Conservation (phyloP, 2,797 vertebrate species). For the Zenarchopterus dispar region DNA sequence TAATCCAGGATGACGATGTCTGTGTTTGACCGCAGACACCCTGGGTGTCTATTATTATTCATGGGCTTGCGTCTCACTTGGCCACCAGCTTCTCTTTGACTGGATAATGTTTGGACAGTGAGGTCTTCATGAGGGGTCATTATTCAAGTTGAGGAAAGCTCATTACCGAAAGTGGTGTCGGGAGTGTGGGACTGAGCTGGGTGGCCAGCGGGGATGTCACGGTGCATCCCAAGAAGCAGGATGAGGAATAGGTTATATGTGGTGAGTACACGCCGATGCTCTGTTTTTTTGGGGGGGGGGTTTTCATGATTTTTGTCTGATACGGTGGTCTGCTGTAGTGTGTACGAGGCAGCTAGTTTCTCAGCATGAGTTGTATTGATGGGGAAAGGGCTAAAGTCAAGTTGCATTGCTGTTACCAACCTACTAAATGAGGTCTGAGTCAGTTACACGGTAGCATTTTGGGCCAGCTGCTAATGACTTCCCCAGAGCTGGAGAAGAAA, state of each 20-base stretch:
- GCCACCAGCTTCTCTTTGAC: conserved; percentile 30
- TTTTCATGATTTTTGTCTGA: conserved; percentile 6
- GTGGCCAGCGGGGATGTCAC: conserved; percentile 12
- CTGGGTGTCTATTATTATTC: conserved; percentile 44
- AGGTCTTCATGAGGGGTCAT: conserved; percentile 53
- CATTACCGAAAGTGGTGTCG: conserved; percentile 63
- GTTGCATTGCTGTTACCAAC: conserved; percentile 18
- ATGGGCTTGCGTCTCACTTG: conserved; percentile 45
- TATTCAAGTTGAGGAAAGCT: conserved; percentile 59
- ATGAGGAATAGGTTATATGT: background rate
- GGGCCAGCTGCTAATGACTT: conserved; percentile 63
- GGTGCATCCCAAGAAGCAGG: conserved; percentile 20
- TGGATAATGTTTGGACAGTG: conserved; percentile 49
- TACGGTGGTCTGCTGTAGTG: background rate
- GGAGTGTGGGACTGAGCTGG: conserved; percentile 27
- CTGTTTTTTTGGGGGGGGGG: too few species aligned
- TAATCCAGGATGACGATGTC: conserved; percentile 31
- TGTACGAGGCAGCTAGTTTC: conserved; percentile 4
- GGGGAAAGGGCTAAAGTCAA: conserved; percentile 24
- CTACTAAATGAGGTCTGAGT: conserved; percentile 51
- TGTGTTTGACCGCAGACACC: conserved; percentile 25
- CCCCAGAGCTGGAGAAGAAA: conserved; percentile 54
- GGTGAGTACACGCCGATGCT: conserved; percentile 5
- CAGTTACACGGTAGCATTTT: conserved; percentile 16
- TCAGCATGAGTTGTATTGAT: conserved; percentile 10